Conservation (phyloP, 2,888 invertebrate genomes). For the Dolomedes plantarius region DNA sequence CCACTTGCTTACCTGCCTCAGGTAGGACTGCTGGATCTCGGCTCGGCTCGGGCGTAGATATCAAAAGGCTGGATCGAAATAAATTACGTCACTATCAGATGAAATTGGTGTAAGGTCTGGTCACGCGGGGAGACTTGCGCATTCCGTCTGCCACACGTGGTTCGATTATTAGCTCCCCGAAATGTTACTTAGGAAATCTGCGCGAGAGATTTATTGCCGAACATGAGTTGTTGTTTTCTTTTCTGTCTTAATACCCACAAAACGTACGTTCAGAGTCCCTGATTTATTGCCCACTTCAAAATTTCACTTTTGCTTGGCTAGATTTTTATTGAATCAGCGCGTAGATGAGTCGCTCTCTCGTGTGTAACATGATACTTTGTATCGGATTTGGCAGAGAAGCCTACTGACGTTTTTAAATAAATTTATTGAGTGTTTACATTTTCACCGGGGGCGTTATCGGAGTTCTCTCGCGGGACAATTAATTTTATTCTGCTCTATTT, state of each 20-base stretch:
- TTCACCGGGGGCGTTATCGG: neutral
- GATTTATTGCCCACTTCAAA: slow-evolving; percentile 18
- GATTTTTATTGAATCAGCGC: neutral
- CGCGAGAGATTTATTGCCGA: slow-evolving; percentile 35
- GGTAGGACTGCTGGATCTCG: slow-evolving; percentile 61
- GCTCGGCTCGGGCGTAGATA: slow-evolving; percentile 47
- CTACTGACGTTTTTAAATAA: neutral
- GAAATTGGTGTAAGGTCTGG: slow-evolving; percentile 69
- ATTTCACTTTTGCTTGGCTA: slow-evolving; percentile 1
- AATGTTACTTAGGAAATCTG: slow-evolving; percentile 64
- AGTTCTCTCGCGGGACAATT: neutral
- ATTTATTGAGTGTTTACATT: neutral
- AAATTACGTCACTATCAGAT: slow-evolving; percentile 69
- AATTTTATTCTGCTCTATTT: too few species aligned
- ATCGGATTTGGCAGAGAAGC: neutral
- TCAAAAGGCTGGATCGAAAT: slow-evolving; percentile 68
- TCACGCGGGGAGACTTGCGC: slow-evolving; percentile 64
- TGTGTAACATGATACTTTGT: neutral
- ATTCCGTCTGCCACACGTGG: slow-evolving; percentile 52
- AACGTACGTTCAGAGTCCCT: slow-evolving; percentile 9
- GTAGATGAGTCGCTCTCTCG: neutral
- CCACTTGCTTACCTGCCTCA: slow-evolving; percentile 64
- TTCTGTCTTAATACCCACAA: slow-evolving; percentile 8
- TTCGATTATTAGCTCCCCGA: slow-evolving; percentile 59
- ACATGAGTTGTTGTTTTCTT: slow-evolving; percentile 33